Base-by-base conservation (phyloP, 2,113 vertebrate species). In the Epinephelus fuscoguttatus region DNA sequence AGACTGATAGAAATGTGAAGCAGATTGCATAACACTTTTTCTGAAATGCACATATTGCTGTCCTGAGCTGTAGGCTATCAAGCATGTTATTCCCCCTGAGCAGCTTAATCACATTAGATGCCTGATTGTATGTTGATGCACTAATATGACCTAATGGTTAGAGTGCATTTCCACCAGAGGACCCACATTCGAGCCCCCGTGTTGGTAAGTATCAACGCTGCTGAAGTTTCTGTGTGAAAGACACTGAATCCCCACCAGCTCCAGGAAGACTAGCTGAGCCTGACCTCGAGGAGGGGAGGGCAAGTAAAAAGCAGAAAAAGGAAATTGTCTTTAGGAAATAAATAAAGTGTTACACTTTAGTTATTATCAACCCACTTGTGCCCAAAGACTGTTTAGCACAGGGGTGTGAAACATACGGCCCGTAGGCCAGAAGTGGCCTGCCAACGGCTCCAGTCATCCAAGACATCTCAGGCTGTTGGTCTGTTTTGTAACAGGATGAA, bases 161-260 rank as follows among this genome's bases (percentile, higher is more conserved):
- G 45, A 80, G 42, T 64, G 56, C 45, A 74, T 88, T 86, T 86
- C 86, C 80, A 69, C 55, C 73, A 75, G 83, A 75, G 61, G 47
- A 77, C 55, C 64, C 55, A 25, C 61, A 70, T 63, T 79, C 80
- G 78, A 27, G 2, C 37, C 75, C 49, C 7, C 8, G 14, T 73
- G 57, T 37, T 55, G 67, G 88, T 90, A 88, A 90, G 90, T 86
- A 62, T 85, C 42, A 49, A n/a, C 70, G 6, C 56, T 19, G 42
- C 63, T 78, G 77, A 80, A 71, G 75, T 88, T 79, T 83, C 56
- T 72, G 69, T 85, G 52, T 72, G 73, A 52, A 62, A 79, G 82
- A 78, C 60, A 78, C 60, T 62, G 52, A 56, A 61, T 62, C 50
- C 50, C 74, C 21, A 21, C 23, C 47, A 67, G 3, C 56, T 75